A percentile compares a stretch with the other conserved stretches of the same genome.
Conservation (phyloP, 2,888 invertebrate species). For the Brachypalpus laphriformis region DNA sequence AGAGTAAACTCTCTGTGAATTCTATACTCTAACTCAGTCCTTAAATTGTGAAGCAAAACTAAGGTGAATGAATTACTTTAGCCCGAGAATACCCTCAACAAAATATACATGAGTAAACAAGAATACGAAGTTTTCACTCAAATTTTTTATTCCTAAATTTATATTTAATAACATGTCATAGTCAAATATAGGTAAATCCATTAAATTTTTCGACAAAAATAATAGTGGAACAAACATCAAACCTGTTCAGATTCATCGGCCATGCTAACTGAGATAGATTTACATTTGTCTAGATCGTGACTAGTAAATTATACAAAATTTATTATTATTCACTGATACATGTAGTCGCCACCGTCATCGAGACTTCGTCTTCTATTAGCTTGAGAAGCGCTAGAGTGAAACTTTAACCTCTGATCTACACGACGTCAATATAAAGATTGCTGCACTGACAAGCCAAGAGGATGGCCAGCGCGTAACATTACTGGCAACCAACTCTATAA, state of each 20-base stretch:
- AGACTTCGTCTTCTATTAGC: conserved; percentile 18
- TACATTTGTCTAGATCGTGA: conserved; percentile 58
- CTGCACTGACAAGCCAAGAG: background rate
- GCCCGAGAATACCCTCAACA: no score
- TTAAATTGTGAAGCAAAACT: no score
- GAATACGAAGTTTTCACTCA: no score
- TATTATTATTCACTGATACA: conserved; percentile 49
- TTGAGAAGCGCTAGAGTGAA: conserved; percentile 34
- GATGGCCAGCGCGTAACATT: background rate
- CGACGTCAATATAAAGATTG: conserved; percentile 56
- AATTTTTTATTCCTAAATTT: no score
- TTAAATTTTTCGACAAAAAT: background rate
- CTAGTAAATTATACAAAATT: conserved; percentile 47
- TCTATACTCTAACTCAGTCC: no score
- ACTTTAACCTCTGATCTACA: conserved; percentile 60
- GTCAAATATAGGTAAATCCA: background rate
- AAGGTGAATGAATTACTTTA: no score
- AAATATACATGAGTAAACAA: no score
- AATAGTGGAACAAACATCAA: background rate
- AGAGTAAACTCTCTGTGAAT: no score
- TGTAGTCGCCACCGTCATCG: conserved; percentile 55
- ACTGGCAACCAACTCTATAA: background rate
- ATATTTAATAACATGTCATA: no score
- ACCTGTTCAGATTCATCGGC: background rate
- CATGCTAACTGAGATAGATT: conserved; percentile 36